Evolutionary conservation across 2,888 invertebrate genomes (phyloP).

Genomic region (Synanthedon tipuliformis): DNA sequence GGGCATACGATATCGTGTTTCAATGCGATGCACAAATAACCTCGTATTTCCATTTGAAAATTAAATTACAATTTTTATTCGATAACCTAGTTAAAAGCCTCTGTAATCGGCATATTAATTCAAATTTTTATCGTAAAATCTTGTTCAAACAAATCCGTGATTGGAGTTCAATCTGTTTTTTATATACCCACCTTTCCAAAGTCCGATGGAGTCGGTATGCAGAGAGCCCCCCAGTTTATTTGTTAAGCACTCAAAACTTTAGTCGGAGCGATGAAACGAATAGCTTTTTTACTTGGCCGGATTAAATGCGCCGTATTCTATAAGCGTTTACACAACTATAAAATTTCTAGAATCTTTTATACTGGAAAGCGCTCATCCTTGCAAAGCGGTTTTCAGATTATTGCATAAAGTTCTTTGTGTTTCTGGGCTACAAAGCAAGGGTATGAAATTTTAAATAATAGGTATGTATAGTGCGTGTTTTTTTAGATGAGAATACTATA

Average conservation of each 20-base stretch:
- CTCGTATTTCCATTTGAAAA: slow-evolving; percentile 3
- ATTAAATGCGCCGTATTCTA: slow-evolving; percentile 3
- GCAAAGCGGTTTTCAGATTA: not conserved
- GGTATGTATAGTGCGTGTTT: no score
- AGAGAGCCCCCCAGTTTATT: slow-evolving; percentile 23
- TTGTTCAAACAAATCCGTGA: slow-evolving; percentile 17
- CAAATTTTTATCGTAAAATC: slow-evolving; percentile 14
- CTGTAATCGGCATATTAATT: slow-evolving; percentile 16
- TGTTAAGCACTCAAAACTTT: slow-evolving; percentile 31
- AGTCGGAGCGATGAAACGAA: slow-evolving; percentile 21
- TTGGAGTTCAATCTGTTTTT: slow-evolving; percentile 15
- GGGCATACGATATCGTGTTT: no score
- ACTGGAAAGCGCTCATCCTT: not conserved
- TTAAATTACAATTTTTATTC: slow-evolving; percentile 18
- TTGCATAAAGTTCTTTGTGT: not conserved
- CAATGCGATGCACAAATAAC: no score
- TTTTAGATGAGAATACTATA: no score
- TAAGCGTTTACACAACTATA: not conserved
- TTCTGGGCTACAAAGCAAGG: not conserved
- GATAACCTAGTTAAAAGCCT: slow-evolving; percentile 13
- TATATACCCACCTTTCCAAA: slow-evolving; percentile 1
- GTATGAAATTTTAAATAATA: not conserved
- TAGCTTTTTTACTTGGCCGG: slow-evolving; percentile 20
- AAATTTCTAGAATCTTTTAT: not conserved
- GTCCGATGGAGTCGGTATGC: slow-evolving; percentile 12